Evolutionary conservation across 1,140 invertebrate genomes (phyloP).

Genomic region (Polypedilum pembai): DNA sequence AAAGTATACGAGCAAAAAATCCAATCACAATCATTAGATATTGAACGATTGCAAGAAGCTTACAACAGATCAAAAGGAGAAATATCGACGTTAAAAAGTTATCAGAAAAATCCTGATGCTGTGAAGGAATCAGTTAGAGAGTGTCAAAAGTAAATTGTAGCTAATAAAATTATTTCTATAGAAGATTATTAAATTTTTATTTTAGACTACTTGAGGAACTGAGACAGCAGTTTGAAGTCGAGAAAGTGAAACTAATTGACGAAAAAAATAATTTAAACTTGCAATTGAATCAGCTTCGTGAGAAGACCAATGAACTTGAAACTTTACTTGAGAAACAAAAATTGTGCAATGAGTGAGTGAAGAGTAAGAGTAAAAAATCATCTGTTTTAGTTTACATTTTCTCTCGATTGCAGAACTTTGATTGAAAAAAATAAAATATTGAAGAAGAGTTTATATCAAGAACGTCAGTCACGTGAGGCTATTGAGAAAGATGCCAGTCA

Average conservation of each 20-base stretch:
- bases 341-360: slow-evolving; percentile 34
- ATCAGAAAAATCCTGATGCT: slow-evolving; percentile 47
- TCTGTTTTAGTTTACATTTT: not conserved
- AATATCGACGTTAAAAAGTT: slow-evolving; percentile 49
- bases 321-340: slow-evolving; percentile 40
- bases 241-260: slow-evolving; percentile 45
- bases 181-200: slow-evolving; percentile 30
- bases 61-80: slow-evolving; percentile 49
- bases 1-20: slow-evolving; percentile 53
- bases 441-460: not conserved
- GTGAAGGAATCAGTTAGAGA: slow-evolving; percentile 54
- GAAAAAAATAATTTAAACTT: slow-evolving; percentile 44
- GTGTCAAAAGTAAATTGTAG: slow-evolving; percentile 46
- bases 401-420: not conserved
- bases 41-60: slow-evolving; percentile 51
- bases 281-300: slow-evolving; percentile 42
- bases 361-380: slow-evolving; percentile 26
- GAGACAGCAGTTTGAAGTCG: slow-evolving; percentile 52
- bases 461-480: not conserved
- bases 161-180: slow-evolving; percentile 22
- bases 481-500: slow-evolving; percentile 37
- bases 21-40: slow-evolving; percentile 50
- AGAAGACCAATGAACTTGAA: slow-evolving; percentile 36
- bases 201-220: slow-evolving; percentile 53
- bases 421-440: slow-evolving; percentile 21